These are phyloP conservation scores for Aviceda subcristata DNA, from an alignment of 2,113 vertebrate genomes.

Conservation along the genomic window DNA sequence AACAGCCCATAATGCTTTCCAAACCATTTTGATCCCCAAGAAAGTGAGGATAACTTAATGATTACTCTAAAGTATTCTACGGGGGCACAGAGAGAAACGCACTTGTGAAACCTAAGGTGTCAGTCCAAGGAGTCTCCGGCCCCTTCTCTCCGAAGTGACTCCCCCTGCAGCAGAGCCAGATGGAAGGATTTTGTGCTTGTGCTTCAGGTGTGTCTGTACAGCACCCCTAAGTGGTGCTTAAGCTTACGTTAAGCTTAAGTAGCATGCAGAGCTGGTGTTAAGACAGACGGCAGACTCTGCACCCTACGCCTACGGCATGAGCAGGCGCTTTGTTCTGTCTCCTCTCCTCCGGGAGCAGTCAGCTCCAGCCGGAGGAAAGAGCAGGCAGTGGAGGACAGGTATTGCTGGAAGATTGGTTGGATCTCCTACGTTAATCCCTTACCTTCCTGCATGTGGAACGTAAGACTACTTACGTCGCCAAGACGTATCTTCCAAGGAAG, in stretches of 20 bases:
- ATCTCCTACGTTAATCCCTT: background rate
- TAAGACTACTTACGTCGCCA: background rate
- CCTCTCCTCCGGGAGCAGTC: background rate
- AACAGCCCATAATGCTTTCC: background rate
- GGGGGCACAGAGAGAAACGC: background rate
- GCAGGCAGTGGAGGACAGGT: background rate
- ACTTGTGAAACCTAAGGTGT: background rate
- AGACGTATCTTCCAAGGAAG: background rate
- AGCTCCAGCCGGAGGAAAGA: background rate
- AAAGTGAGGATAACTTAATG: background rate
- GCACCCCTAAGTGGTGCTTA: too few relatives aligned
- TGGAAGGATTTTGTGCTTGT: background rate
- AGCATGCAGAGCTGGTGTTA: background rate
- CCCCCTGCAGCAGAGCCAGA: background rate
- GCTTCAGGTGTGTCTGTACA: background rate
- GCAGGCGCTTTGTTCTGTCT: background rate
- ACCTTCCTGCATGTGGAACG: background rate
- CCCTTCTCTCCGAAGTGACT: background rate
- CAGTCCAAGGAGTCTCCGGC: background rate
- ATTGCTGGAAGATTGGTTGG: background rate
- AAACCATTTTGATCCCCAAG: conserved; percentile 1
- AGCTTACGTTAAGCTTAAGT: too few relatives aligned
- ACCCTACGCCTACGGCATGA: background rate
- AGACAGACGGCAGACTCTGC: background rate
- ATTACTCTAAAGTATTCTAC: background rate